These are phyloP conservation scores for Micromussa lordhowensis DNA, from an alignment of 92 coral and sea anemone genomes.

Conservation along the genomic window DNA sequence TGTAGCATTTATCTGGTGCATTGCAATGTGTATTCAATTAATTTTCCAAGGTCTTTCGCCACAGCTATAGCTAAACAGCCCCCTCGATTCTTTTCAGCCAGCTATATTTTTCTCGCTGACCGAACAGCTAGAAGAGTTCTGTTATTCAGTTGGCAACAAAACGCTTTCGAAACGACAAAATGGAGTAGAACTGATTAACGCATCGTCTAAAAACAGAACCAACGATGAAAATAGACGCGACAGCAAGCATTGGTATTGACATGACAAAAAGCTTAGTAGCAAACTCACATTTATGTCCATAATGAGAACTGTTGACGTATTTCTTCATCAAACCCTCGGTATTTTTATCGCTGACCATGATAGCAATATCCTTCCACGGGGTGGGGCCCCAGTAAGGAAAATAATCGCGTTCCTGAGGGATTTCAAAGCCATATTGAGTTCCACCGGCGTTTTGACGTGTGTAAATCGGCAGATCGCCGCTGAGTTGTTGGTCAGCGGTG, in stretches of 20 bases:
- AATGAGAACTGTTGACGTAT: conserved; percentile 7
- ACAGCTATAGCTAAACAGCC: too few relatives aligned
- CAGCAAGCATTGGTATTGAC: not conserved
- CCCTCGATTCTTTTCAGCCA: too few relatives aligned
- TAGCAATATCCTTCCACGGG: conserved; percentile 34
- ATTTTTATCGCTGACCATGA: conserved; percentile 82
- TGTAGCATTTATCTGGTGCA: too few relatives aligned
- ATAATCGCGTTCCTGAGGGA: conserved; percentile 36
- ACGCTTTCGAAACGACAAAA: too few relatives aligned
- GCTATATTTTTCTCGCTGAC: too few relatives aligned
- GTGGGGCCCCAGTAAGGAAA: conserved; percentile 38
- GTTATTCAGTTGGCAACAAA: too few relatives aligned
- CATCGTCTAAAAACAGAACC: not conserved
- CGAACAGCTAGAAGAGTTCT: too few relatives aligned
- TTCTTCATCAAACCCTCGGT: conserved; percentile 3
- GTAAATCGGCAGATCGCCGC: conserved; percentile 56
- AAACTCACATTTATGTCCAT: conserved; percentile 1
- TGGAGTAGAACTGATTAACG: too few relatives aligned
- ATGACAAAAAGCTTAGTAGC: not conserved
- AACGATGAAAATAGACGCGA: not conserved
- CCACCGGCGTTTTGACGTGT: conserved; percentile 92
- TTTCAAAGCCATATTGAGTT: conserved; percentile 32
- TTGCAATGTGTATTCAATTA: too few relatives aligned
- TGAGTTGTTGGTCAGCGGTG: conserved; percentile 86
- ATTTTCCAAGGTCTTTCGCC: too few relatives aligned